A percentile compares a stretch with the other conserved stretches of the same genome.
Evolutionary conservation across 1,140 invertebrate genomes (phyloP).

Genomic region (Diorhabda sublineata): DNA sequence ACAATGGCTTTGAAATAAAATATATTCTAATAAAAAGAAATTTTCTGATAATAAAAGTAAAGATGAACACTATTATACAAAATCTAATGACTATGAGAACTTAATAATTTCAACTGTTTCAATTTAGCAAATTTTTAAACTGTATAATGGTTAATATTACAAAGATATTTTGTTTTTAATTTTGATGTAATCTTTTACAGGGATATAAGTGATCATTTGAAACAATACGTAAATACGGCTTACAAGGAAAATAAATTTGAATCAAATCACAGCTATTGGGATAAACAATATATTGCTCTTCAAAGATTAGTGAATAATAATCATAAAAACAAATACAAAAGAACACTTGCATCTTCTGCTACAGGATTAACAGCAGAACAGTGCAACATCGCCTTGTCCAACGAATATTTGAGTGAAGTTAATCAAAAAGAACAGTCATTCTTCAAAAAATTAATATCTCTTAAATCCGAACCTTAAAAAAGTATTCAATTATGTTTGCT

Average conservation of each 20-base stretch:
- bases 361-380: conserved; percentile 65
- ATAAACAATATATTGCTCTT: conserved; percentile 62
- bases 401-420: conserved; percentile 63
- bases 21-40: no score
- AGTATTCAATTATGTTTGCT: neutral
- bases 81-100: no score
- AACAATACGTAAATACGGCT: conserved; percentile 61
- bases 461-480: conserved; percentile 18
- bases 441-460: conserved; percentile 50
- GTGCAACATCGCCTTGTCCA: conserved; percentile 66
- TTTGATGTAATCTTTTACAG: conserved; percentile 50
- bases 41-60: neutral
- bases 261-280: conserved; percentile 58
- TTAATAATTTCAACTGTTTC: no score
- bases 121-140: no score
- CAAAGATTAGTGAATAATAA: conserved; percentile 66
- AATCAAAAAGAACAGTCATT: conserved; percentile 56
- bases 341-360: conserved; percentile 56
- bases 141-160: no score
- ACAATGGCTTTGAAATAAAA: no score
- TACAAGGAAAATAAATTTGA: conserved; percentile 59
- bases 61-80: conserved; percentile 14
- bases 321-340: conserved; percentile 62
- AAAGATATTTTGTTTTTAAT: neutral
- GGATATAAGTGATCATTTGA: conserved; percentile 71